Conservation (phyloP, 2,113 vertebrate species). For the Ornithorhynchus anatinus region DNA sequence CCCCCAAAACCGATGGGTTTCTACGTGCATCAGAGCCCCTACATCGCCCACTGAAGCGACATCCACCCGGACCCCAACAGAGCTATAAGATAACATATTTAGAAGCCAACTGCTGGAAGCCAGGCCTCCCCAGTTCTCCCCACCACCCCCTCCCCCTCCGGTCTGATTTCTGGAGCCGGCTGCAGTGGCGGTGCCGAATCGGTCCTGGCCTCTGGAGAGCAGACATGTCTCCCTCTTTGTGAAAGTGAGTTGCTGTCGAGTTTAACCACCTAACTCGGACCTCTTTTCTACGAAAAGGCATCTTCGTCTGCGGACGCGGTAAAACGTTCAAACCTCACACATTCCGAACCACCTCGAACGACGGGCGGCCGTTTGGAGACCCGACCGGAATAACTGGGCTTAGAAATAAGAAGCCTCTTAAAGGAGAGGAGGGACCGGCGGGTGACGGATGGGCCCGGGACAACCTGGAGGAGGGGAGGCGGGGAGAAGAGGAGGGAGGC, state of each 20-base stretch:
- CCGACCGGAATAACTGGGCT: conserved; percentile 58
- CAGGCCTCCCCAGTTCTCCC: conserved; percentile 9
- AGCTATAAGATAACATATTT: conserved; percentile 45
- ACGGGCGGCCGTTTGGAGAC: conserved; percentile 51
- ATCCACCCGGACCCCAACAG: conserved; percentile 31
- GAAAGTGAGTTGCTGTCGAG: conserved; percentile 54
- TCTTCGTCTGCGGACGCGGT: conserved; percentile 67
- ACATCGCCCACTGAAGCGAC: neutral
- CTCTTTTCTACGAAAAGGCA: conserved; percentile 57
- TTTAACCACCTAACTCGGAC: conserved; percentile 62
- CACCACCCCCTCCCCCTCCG: conserved; percentile 31
- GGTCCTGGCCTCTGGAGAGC: conserved; percentile 57
- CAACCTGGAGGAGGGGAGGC: conserved; percentile 13
- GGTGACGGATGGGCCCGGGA: conserved; percentile 17
- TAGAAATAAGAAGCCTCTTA: conserved; percentile 31
- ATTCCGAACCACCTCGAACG: conserved; percentile 29
- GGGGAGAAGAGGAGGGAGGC: neutral
- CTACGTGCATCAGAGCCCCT: conserved; percentile 19
- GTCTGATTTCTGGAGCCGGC: conserved; percentile 65
- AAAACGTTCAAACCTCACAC: conserved; percentile 35
- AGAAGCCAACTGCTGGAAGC: conserved; percentile 35
- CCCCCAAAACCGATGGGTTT: conserved; percentile 39
- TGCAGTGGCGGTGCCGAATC: conserved; percentile 59
- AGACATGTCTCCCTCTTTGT: conserved; percentile 66
- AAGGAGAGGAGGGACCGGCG: neutral